Evolutionary conservation across 2,113 vertebrate genomes (phyloP), one percentile per base, ranked within the genome.

Genomic region (Thunnus thynnus): DNA sequence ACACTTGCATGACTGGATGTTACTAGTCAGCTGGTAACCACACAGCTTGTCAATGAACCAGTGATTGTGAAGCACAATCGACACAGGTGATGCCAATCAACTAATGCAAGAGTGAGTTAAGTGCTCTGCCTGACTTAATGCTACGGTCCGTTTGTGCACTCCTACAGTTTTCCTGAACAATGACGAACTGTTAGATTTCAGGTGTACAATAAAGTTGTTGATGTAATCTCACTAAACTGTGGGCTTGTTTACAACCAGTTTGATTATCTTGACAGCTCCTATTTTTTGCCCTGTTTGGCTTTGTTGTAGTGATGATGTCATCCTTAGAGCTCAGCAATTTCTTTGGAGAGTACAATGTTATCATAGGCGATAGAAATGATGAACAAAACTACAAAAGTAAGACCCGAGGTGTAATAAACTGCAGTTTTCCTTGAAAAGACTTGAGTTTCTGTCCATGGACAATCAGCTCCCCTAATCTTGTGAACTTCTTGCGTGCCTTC

Each of bases 381-480:
- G 58, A 4, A 41, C 51, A 54, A 46, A 55, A 64, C 22, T 79
- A 16, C 30, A 68, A 47, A 22, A 52, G 57, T 20, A 12, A 8
- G 14, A 47, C 11, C 2, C 2, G 13, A 44, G 46, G 17, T 18
- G 14, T 66, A 52, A 56, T 54, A 50, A 32, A 64, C 47, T 54
- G 51, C 16, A 13, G 27, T 58, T 56, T 14, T 69, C 61, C 17
- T 55, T 16, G 62, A 61, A 66, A 47, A 54, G 51, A 56, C 10
- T 7, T 6, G 36, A 66, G 32, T n/a, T 27, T 62, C 56, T 63
- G 25, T 78, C 65, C 36, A 1, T 18, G 63, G 32, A 55, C 73
- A 72, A 51, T 85, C 58, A 52, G 44, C 60, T 78, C 64, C 50
- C 36, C 36, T 32, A 70, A 72, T 86, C 56, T 14, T 68, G 46